Evolutionary conservation across 2,113 vertebrate species (phyloP), one percentile per base, ranked within the genome.

Genomic region (Ahaetulla prasina): DNA sequence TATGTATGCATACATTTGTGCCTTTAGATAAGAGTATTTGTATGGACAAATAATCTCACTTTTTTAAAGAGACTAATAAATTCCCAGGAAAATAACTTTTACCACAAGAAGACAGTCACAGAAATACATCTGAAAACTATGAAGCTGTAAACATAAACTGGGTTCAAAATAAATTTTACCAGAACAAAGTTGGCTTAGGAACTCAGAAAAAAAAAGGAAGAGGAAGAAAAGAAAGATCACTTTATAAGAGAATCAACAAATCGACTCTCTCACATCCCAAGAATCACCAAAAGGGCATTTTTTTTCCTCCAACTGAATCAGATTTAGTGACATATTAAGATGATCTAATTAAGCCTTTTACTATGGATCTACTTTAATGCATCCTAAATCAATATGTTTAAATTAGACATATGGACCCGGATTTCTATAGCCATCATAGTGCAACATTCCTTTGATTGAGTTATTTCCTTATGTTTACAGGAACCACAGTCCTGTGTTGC

Each of bases 71-170:
- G 18, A 53, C 30, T 54, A 20, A 88, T 88, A 88, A 54, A 4
- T 35, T 68, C n/a, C 30, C 30, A 68, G 91, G 87, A 93, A 94
- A 96, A 91, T 87, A 25, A 95, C 91, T 97, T 97, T 96, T 96
- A 96, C n/a, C 91, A 95, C 57, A 92, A 94, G 94, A 93, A 95
- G 92, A 94, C 95, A 94, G 93, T 93, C 93, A 93, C 93, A 95
- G 63, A 39, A 39, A 23, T 12, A 23, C 35, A 30, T 88, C 55
- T 35, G 25, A 49, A 63, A 11, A 39, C 25, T 47, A 57, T 50
- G 16, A 55, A 30, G 54, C 93, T 95, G 94, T 93, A 92, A 93
- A 93, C 89, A 57, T 30, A 90, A 87, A 93, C 92, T 94, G 90
- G 90, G 94, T 95, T 95, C 93, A 93, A 91, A 93, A 88, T 0